Percentiles rank a stretch among this genome's conserved stretches.
Evolutionary conservation across 2,797 vertebrate genomes (phyloP).

Genomic region (Pipistrellus pipistrellus): DNA sequence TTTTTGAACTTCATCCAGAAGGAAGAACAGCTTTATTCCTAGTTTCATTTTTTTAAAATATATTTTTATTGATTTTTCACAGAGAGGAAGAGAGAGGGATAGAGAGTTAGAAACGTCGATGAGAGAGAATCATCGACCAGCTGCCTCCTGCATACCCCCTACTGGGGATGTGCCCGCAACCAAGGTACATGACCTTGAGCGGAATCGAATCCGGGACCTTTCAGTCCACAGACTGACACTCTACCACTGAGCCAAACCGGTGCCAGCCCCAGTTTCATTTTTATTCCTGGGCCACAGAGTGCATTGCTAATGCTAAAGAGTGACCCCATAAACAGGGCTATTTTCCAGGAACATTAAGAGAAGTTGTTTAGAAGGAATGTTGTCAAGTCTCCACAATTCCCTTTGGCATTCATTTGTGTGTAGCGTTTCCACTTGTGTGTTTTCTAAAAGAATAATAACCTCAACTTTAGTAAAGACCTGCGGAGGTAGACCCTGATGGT

Average conservation of each 20-base stretch:
- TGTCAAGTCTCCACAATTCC: not conserved
- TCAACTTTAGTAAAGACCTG: not conserved
- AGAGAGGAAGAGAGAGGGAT: too few relatives aligned
- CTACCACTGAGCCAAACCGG: too few relatives aligned
- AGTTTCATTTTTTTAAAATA: not conserved
- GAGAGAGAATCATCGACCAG: too few relatives aligned
- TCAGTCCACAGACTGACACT: too few relatives aligned
- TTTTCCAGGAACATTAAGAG: not conserved
- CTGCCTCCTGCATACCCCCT: too few relatives aligned
- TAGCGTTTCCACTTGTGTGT: not conserved
- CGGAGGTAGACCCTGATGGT: not conserved
- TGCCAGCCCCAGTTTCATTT: not conserved
- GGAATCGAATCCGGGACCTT: too few relatives aligned
- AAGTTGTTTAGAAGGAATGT: not conserved
- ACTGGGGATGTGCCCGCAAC: too few relatives aligned
- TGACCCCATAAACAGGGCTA: not conserved
- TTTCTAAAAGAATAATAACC: not conserved
- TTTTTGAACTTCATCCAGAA: not conserved
- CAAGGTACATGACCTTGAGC: too few relatives aligned
- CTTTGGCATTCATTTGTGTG: not conserved
- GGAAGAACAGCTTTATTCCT: not conserved
- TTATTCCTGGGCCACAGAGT: not conserved
- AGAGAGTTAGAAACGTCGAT: too few relatives aligned
- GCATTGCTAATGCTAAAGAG: not conserved
- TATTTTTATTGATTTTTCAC: too few relatives aligned